phyloP scores from a whole-genome alignment of 1,140 invertebrate genomes.

The Lasioglossum baleicum region DNA sequence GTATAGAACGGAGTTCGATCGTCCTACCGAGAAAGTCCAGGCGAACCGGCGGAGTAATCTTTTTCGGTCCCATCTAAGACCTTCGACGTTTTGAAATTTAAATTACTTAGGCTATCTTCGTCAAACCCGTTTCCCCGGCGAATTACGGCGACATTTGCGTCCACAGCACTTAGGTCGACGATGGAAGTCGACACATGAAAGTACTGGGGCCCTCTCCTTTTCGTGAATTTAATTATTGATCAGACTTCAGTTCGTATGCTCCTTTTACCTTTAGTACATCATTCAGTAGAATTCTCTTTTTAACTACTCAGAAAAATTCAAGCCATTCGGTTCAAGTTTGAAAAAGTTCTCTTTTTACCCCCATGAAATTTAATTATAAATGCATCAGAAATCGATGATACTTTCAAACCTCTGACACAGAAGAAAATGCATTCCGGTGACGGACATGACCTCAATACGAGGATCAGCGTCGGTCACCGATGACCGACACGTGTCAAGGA shows the following conservation, averaged over 20 bases:
- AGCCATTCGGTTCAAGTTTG: too few species aligned
- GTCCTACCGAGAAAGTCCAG: background rate
- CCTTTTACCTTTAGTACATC: too few species aligned
- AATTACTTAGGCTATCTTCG: constrained; percentile 20
- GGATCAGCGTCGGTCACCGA: too few species aligned
- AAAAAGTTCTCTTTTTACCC: too few species aligned
- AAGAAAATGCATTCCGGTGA: too few species aligned
- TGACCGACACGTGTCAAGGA: background rate
- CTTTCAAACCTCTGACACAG: too few species aligned
- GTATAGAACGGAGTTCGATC: background rate
- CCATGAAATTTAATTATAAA: too few species aligned
- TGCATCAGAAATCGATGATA: too few species aligned
- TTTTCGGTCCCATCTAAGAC: background rate
- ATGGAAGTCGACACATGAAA: constrained; percentile 6
- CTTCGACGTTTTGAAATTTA: constrained; percentile 25
- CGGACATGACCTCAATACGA: too few species aligned
- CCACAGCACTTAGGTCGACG: constrained; percentile 13
- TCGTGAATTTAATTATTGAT: too few species aligned
- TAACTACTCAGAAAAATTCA: background rate
- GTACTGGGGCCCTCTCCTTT: background rate
- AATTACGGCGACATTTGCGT: constrained; percentile 31
- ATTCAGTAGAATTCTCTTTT: background rate
- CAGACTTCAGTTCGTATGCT: too few species aligned
- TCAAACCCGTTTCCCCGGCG: constrained; percentile 21
- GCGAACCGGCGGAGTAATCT: background rate